These are phyloP conservation scores for Amphimallon solstitiale DNA, from an alignment of 2,888 invertebrate genomes.

Conservation along the genomic window DNA sequence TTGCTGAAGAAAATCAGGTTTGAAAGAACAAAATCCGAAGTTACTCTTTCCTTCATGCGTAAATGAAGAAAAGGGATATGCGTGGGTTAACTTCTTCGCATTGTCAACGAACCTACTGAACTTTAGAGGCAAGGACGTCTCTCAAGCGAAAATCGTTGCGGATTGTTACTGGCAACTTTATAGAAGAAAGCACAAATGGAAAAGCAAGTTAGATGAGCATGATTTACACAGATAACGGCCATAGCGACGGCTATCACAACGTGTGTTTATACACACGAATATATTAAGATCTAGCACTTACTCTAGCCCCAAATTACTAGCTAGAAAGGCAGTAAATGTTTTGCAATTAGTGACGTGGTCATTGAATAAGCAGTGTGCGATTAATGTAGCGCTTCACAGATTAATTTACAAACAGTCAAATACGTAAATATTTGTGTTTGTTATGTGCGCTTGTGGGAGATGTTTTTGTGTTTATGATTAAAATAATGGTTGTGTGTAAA, in stretches of 20 bases:
- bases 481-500: slow-evolving; percentile 9
- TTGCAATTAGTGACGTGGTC: slow-evolving; percentile 15
- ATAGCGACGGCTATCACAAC: not conserved
- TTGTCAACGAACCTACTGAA: not conserved
- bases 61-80: not conserved
- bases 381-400: slow-evolving; percentile 10
- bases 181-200: not conserved
- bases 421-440: slow-evolving; percentile 21
- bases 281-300: not conserved
- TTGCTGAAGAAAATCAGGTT: no score
- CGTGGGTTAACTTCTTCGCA: slow-evolving; percentile 3
- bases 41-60: not conserved
- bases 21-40: not conserved
- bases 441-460: slow-evolving; percentile 11
- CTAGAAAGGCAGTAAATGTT: slow-evolving; percentile 21
- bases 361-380: slow-evolving; percentile 6
- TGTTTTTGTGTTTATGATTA: slow-evolving; percentile 29
- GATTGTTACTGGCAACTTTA: slow-evolving; percentile 1
- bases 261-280: not conserved
- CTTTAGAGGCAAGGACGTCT: not conserved
- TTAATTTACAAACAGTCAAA: slow-evolving; percentile 20
- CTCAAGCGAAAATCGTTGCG: slow-evolving; percentile 1
- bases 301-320: slow-evolving; percentile 6
- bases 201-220: not conserved
- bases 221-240: not conserved